A percentile compares a stretch with the other conserved stretches of the same genome.
phyloP scores from a whole-genome alignment of 1,140 invertebrate species.

The Cydia pomonella region DNA sequence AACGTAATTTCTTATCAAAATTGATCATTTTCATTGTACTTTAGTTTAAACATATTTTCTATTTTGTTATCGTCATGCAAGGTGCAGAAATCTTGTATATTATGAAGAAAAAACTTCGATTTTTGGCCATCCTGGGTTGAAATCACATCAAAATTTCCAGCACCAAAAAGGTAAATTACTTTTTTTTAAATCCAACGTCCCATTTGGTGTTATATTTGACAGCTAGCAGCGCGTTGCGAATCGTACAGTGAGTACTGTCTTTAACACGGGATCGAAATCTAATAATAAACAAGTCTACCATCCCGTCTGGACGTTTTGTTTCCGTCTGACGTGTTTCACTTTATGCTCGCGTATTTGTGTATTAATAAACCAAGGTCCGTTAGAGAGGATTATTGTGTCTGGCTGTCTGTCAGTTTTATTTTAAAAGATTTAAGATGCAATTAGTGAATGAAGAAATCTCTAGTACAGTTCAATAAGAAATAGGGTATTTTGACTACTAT shows the following conservation, averaged over 20 bases:
- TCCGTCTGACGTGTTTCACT: constrained; percentile 32
- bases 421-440: not conserved
- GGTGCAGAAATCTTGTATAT: too few species aligned
- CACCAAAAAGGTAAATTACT: not conserved
- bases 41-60: too few species aligned
- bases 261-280: constrained; percentile 5
- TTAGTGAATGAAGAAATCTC: not conserved
- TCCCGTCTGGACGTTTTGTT: constrained; percentile 36
- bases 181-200: not conserved
- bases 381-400: constrained; percentile 14
- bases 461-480: too few species aligned
- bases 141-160: too few species aligned
- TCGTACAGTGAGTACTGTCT: not conserved
- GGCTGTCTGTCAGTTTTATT: not conserved
- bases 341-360: constrained; percentile 35
- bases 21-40: too few species aligned
- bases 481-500: too few species aligned
- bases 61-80: too few species aligned
- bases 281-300: constrained; percentile 35
- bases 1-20: too few species aligned
- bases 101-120: too few species aligned
- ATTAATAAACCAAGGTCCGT: constrained; percentile 35
- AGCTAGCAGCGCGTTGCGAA: too few species aligned
- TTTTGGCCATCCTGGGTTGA: too few species aligned
- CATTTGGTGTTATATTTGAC: too few species aligned